Evolutionary conservation across 2,797 vertebrate genomes (phyloP).

Genomic region (Pseudomugil tenellus): DNA sequence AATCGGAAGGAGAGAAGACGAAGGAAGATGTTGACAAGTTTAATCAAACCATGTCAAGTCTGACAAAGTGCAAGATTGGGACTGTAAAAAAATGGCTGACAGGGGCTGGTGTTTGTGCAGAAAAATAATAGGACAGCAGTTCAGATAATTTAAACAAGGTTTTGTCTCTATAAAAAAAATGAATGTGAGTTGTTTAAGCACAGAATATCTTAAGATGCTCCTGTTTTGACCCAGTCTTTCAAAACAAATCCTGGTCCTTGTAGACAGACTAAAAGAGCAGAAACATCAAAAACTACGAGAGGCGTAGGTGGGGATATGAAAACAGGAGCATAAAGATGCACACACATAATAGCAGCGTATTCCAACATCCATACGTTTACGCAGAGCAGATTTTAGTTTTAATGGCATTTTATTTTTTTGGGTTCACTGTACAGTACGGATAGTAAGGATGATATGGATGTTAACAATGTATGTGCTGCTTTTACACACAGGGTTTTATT

Average conservation of each 20-base stretch:
- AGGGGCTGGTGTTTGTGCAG: conserved; percentile 64
- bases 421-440: conserved; percentile 35
- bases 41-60: conserved; percentile 74
- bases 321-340: conserved; percentile 50
- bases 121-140: conserved; percentile 26
- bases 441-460: conserved; percentile 35
- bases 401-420: conserved; percentile 54
- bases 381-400: conserved; percentile 36
- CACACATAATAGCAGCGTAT: conserved; percentile 49
- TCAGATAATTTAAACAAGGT: conserved; percentile 53
- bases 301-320: conserved; percentile 47
- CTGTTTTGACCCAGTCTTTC: conserved; percentile 57
- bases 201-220: conserved; percentile 49
- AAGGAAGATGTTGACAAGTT: conserved; percentile 70
- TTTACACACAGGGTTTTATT: conserved; percentile 21
- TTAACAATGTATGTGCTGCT: conserved; percentile 35
- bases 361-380: conserved; percentile 54
- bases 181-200: conserved; percentile 54
- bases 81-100: conserved; percentile 62
- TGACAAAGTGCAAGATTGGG: conserved; percentile 65
- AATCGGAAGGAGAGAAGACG: conserved; percentile 46
- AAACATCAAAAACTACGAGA: conserved; percentile 57
- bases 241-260: conserved; percentile 58
- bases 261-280: conserved; percentile 49
- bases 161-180: conserved; percentile 24